Percentiles rank a stretch among this genome's conserved stretches.
Conservation (phyloP, 2,113 vertebrate species). For the Callipepla squamata region DNA sequence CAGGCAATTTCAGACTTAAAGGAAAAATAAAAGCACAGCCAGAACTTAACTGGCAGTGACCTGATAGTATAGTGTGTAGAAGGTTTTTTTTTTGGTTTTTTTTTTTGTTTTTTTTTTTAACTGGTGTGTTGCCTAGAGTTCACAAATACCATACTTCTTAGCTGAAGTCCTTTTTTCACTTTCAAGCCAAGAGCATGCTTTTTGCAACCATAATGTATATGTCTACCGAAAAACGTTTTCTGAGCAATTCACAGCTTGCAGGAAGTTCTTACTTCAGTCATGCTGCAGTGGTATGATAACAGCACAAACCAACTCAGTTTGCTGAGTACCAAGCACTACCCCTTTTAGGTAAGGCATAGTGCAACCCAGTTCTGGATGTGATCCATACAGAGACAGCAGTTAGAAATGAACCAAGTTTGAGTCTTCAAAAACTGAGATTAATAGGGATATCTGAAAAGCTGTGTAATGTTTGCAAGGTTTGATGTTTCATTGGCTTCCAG, state of each 20-base stretch:
- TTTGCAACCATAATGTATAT: neutral
- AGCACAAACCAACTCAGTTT: neutral
- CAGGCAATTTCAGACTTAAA: slow-evolving; percentile 46
- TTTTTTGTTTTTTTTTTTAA: neutral
- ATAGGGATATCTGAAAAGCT: neutral
- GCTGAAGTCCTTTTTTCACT: neutral
- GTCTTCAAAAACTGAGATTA: neutral
- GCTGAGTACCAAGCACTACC: neutral
- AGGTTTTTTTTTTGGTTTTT: neutral
- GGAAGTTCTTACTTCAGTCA: neutral
- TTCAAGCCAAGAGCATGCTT: neutral
- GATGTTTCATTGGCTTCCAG: neutral
- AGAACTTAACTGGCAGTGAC: neutral
- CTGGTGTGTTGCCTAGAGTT: neutral
- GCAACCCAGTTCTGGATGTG: neutral
- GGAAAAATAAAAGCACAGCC: slow-evolving; percentile 39
- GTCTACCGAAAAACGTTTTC: neutral
- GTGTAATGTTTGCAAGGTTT: neutral
- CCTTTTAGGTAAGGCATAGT: neutral
- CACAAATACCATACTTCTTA: neutral
- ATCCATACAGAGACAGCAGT: neutral
- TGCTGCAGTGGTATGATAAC: neutral
- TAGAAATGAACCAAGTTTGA: neutral
- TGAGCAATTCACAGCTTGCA: neutral
- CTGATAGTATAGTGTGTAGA: neutral